phyloP scores from a whole-genome alignment of 2,888 invertebrate species.

The Stenoptilia bipunctidactyla region DNA sequence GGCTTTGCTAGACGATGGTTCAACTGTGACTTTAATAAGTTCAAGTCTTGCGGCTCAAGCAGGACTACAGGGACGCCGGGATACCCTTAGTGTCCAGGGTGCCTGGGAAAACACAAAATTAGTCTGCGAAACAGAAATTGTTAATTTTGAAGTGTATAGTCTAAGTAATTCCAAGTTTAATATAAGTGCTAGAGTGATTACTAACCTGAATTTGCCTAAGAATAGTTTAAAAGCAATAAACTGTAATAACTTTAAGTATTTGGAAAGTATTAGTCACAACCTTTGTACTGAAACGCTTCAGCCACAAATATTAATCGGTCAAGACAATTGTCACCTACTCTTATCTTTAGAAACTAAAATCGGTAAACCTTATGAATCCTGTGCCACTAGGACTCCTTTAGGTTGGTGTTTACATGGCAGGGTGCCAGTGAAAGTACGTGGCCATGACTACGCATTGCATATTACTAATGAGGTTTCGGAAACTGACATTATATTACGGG shows the following conservation, averaged over 20 bases:
- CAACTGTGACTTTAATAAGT: too few species aligned
- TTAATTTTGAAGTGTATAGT: not conserved
- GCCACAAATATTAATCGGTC: slow-evolving; percentile 21
- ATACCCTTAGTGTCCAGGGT: not conserved
- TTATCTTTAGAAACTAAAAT: slow-evolving; percentile 14
- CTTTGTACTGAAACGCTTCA: slow-evolving; percentile 7
- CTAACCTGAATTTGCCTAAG: not conserved
- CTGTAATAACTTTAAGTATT: not conserved
- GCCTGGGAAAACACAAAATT: not conserved
- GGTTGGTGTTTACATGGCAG: slow-evolving; percentile 17
- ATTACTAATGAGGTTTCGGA: not conserved
- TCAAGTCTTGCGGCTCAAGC: not conserved
- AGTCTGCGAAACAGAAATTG: not conserved
- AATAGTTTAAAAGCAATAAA: not conserved
- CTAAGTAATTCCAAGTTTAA: not conserved
- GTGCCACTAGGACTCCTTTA: slow-evolving; percentile 15
- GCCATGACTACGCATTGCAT: not conserved
- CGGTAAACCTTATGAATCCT: slow-evolving; percentile 10
- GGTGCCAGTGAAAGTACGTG: not conserved
- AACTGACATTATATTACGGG: not conserved
- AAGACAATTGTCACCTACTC: slow-evolving; percentile 21
- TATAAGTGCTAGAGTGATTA: not conserved
- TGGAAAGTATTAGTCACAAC: not conserved
- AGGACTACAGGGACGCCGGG: not conserved
- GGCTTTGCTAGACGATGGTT: too few species aligned